Evolutionary conservation across 2,888 invertebrate species (phyloP).

Genomic region (Tiphia femorata): DNA sequence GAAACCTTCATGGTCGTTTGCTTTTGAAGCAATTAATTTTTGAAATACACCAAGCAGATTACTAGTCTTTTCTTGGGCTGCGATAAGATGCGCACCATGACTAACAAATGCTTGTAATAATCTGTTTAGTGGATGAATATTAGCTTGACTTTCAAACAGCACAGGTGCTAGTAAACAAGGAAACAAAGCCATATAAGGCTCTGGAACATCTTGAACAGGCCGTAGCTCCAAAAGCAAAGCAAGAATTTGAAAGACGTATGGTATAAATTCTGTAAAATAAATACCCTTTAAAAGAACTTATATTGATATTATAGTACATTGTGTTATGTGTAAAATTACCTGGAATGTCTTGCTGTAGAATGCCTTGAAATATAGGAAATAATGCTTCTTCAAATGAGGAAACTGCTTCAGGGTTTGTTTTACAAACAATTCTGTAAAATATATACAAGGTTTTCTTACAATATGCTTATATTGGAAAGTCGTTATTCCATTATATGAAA

Average conservation of each 20-base stretch:
- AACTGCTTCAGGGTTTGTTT: constrained; percentile 83
- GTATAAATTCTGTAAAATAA: constrained; percentile 85
- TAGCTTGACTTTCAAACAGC: constrained; percentile 94
- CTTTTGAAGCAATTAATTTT: constrained; percentile 94
- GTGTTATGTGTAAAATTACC: constrained; percentile 75
- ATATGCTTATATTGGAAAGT: too few relatives aligned
- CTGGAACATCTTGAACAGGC: constrained; percentile 75
- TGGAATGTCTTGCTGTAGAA: constrained; percentile 93
- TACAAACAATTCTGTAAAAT: constrained; percentile 82
- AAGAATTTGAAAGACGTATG: constrained; percentile 98
- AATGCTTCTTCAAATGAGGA: constrained; percentile 90
- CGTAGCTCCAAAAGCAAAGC: constrained; percentile 89
- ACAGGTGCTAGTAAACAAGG: constrained; percentile 91
- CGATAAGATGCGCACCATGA: constrained; percentile 79
- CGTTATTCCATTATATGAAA: too few relatives aligned
- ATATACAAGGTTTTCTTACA: constrained; percentile 4
- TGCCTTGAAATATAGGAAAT: constrained; percentile 95
- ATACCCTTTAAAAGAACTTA: not conserved
- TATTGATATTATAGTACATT: constrained; percentile 5
- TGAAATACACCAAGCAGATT: constrained; percentile 95
- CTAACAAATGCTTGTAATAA: constrained; percentile 89
- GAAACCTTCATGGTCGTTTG: constrained; percentile 97
- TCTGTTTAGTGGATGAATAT: constrained; percentile 93
- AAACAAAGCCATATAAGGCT: constrained; percentile 89
- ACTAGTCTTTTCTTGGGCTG: constrained; percentile 79